phyloP scores from a whole-genome alignment of 1,140 invertebrate genomes.

The Galleria mellonella region DNA sequence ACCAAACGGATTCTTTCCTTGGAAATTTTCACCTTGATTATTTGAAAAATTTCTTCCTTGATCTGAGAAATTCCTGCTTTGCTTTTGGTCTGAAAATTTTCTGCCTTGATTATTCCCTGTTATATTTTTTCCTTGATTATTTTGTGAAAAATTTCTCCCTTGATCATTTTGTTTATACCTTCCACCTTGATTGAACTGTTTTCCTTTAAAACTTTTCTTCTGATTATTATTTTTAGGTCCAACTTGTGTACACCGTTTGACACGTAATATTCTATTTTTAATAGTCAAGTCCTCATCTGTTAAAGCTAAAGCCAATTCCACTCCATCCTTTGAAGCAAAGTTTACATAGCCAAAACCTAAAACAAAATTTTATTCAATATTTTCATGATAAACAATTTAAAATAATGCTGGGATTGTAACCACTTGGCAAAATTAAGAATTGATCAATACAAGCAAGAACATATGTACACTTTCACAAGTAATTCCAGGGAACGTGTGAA shows the following conservation, averaged over 20 bases:
- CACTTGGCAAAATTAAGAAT: no score
- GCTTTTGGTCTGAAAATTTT: not conserved
- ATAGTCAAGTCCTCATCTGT: constrained; percentile 71
- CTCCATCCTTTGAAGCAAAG: constrained; percentile 76
- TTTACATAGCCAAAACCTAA: constrained; percentile 78
- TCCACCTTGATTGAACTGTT: no score
- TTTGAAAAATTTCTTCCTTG: not conserved
- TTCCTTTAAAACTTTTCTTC: no score
- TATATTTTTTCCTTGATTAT: not conserved
- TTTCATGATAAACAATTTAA: no score
- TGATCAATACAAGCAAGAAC: no score
- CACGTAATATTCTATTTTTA: constrained; percentile 62
- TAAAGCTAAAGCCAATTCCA: constrained; percentile 77
- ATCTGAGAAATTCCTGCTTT: not conserved
- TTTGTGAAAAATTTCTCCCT: no score
- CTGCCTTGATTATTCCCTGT: constrained; percentile 1
- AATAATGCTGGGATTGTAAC: no score
- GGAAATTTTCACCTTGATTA: not conserved
- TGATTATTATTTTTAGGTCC: no score
- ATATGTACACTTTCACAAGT: no score
- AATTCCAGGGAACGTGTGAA: no score
- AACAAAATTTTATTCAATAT: constrained; percentile 4
- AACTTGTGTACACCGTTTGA: constrained; percentile 46
- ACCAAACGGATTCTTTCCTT: constrained; percentile 1
- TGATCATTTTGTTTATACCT: no score